Percentiles rank a stretch among this genome's conserved stretches.
Evolutionary conservation across 2,797 vertebrate genomes (phyloP).

Genomic region (Paedocypris micromegethes): DNA sequence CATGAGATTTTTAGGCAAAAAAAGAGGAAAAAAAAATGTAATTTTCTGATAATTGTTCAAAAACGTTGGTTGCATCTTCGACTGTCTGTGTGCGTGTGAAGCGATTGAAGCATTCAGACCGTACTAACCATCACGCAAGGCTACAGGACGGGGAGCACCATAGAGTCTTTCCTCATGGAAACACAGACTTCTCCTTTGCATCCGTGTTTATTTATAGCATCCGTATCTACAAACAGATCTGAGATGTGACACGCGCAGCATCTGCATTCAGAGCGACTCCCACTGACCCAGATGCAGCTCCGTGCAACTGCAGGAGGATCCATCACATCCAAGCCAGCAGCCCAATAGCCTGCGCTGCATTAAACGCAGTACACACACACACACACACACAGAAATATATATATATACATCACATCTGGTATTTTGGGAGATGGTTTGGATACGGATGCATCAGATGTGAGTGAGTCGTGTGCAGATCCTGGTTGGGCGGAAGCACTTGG

Average conservation of each 20-base stretch:
- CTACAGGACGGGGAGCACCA: not conserved
- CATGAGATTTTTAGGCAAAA: too few relatives aligned
- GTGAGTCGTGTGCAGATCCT: conserved; percentile 8
- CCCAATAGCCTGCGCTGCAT: too few relatives aligned
- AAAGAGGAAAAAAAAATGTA: too few relatives aligned
- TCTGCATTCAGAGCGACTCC: conserved; percentile 31
- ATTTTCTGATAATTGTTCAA: too few relatives aligned
- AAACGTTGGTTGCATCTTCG: too few relatives aligned
- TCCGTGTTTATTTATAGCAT: conserved; percentile 28
- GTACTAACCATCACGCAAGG: not conserved
- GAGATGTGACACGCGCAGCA: conserved; percentile 30
- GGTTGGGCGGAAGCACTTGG: conserved; percentile 13
- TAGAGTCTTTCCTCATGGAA: conserved; percentile 12
- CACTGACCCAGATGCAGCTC: conserved; percentile 35
- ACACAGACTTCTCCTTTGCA: conserved; percentile 8
- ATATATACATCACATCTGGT: conserved; percentile 15
- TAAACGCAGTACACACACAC: too few relatives aligned
- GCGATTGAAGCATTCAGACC: too few relatives aligned
- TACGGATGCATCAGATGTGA: conserved; percentile 19
- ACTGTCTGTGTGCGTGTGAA: too few relatives aligned
- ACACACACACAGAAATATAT: too few relatives aligned
- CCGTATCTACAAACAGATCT: conserved; percentile 33
- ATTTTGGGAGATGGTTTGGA: conserved; percentile 18
- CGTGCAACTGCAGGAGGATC: conserved; percentile 25
- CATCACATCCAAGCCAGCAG: conserved; percentile 1